Base-by-base conservation (phyloP, 2,888 invertebrate genomes). In the Agelastica alni region DNA sequence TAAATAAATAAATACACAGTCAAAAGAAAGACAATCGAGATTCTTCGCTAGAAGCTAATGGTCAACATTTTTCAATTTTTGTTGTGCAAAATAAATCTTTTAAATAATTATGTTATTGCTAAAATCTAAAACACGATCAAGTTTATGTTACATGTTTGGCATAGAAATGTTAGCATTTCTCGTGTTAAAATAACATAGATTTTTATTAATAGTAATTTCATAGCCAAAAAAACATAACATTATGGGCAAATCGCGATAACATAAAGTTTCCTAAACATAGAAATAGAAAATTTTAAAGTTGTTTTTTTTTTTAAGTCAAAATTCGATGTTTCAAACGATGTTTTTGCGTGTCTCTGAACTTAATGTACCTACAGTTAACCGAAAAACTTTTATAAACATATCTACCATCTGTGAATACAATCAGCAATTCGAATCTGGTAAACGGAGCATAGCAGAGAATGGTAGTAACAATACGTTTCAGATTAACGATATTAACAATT, bases 381-480 rank as follows among this genome's bases (percentile, higher is more conserved):
- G 51, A 53, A 57, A 53, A 57, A 53, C 57, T 51, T 53, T 42
- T 49, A 53, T 46, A 52, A 46, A 46, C 49, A 53, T 53, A 53
- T 57, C 57, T 57, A 45, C 48, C 30, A 56, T 56, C 56, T 52
- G 34, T 12, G 10, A 54, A 39, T 51, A 37, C 44, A 56, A 56
- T 47, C 44, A 6, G 4, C 44, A 45, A 48, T 32, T 30, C 32
- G 26, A 26, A 56, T 56, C 51, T 44, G 51, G 36, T 48, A 48
- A 43, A 37, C 43, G 48, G 48, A 49, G 49, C 49, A 34, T 54
- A 49, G 44, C 32, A 51, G 28, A 13, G 43, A 22, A 32, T 42
- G 42, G 49, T 42, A 42, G 41, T 28, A 49, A 49, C 34, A 51
- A 43, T 36, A 26, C 34, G 12, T 18, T 37, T 37, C 12, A 37